phyloP scores from a whole-genome alignment of 2,113 vertebrate species.

The Nothocercus julius region DNA sequence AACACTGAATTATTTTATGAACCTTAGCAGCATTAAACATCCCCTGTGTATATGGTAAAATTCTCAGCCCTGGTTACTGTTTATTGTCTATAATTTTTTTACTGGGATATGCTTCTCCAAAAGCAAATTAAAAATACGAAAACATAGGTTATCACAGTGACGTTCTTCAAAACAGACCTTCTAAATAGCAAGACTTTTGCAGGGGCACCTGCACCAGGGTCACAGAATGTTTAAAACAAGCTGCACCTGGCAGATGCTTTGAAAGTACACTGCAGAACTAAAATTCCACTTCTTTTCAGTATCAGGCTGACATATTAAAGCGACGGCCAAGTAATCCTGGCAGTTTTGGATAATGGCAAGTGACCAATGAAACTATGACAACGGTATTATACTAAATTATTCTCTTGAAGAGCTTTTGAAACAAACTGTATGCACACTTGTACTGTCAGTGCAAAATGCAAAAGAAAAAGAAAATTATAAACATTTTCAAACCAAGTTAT shows the following conservation, averaged over 20 bases:
- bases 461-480: background rate
- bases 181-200: background rate
- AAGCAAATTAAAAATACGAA: background rate
- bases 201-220: background rate
- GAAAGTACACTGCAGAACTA: background rate
- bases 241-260: background rate
- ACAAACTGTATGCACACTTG: background rate
- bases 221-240: background rate
- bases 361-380: slow-evolving; percentile 10
- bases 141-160: background rate
- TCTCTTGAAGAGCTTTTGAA: background rate
- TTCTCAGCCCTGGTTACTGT: background rate
- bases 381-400: background rate
- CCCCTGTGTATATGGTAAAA: background rate
- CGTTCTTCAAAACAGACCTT: background rate
- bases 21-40: background rate
- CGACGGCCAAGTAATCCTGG: background rate
- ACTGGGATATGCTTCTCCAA: background rate
- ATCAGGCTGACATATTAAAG: background rate
- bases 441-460: background rate
- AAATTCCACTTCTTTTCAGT: background rate
- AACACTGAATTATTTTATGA: background rate
- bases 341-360: background rate
- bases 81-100: background rate
- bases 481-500: background rate